These are phyloP conservation scores for Tyto alba DNA, from an alignment of 2,113 vertebrate species.

Conservation along the genomic window DNA sequence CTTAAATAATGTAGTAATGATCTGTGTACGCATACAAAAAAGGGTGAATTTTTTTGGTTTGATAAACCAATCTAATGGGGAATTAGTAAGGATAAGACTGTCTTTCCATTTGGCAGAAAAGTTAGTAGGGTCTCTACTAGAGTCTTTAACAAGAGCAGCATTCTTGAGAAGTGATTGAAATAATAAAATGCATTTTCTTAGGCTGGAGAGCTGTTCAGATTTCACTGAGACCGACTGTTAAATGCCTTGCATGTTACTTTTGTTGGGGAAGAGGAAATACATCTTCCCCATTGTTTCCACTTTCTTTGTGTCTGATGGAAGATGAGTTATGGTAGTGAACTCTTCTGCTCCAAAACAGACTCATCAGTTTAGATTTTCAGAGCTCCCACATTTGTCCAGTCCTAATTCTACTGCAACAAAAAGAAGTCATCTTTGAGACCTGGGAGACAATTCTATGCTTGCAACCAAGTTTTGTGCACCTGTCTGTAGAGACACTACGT, in stretches of 20 bases:
- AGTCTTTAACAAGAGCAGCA: background rate
- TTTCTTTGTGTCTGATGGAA: background rate
- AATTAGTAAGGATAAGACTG: background rate
- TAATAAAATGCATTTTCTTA: background rate
- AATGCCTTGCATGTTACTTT: background rate
- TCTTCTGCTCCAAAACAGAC: background rate
- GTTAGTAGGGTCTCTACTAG: background rate
- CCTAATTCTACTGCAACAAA: background rate
- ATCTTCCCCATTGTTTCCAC: background rate
- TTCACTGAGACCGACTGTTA: background rate
- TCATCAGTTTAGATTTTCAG: background rate
- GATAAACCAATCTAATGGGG: background rate
- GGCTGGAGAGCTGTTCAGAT: background rate
- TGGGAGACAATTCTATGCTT: background rate
- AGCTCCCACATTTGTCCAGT: background rate
- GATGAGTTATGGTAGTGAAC: background rate
- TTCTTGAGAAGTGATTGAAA: background rate
- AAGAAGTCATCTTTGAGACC: background rate
- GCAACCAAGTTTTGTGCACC: background rate
- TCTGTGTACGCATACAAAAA: background rate
- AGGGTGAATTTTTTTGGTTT: background rate
- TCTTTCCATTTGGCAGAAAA: background rate
- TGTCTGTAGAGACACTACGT: rapidly evolving
- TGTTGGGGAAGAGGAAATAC: background rate
- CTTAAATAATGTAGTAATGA: background rate